Base-by-base conservation (phyloP, 2,888 invertebrate genomes). In the Perizoma affinitatum region DNA sequence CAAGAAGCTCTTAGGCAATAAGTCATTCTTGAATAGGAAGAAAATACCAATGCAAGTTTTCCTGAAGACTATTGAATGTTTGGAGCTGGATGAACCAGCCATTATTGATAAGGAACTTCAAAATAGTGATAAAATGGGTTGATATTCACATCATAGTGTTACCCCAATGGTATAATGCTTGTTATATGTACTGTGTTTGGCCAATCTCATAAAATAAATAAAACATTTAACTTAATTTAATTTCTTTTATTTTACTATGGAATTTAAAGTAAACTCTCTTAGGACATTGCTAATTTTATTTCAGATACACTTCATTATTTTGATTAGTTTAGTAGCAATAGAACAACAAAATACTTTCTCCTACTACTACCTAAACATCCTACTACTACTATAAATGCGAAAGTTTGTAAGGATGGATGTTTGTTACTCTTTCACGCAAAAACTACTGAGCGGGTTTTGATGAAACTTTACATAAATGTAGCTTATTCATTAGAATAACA, bases 41-140 rank as follows among this genome's bases (percentile, higher is more conserved):
- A 88, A 89, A 71, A 88, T 92, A 66, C 90, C 94, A 4, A 94
- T 94, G 93, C 86, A 93, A 74, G 88, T 91, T 47, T 93, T 94
- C 68, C 81, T 94, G 5, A 87, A 94, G 71, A 94, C 91, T 65
- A 88, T 94, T 58, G 93, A 93, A 79, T 86, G 87, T 70, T 82
- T 93, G 55, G 92, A 93, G 58, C 77, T 90, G 71, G 90, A 91
- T 80, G 91, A 91, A 75, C 81, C 80, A 51, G 74, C 86, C 63
- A 78, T 84, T 71, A 76, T 82, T 61, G 86, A 87, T 74, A 75
- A 74, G 63, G 71, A 74, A 67, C 72, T 76, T 65, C 73, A 75
- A 59, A 67, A 56, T 70, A 74, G 67, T 67, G 62, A 72, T 66
- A 72, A 75, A 59, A 57, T 65, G 41, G 36, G 52, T 41, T 58